These are phyloP conservation scores for Sturmia bella DNA, from an alignment of 2,888 invertebrate species.

Conservation along the genomic window DNA sequence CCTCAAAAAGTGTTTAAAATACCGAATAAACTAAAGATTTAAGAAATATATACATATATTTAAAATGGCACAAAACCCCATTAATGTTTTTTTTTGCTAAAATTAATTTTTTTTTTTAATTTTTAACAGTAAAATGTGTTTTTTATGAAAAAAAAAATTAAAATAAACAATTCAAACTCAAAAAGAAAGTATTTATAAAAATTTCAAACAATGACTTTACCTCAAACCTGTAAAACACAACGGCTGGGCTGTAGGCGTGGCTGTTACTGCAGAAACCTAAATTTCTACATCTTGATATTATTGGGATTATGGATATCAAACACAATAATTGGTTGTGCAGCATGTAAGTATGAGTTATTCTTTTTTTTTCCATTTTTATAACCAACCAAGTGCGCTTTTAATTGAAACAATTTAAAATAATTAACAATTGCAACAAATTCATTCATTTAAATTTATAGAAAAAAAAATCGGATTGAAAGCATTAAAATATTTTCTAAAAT, in stretches of 20 bases:
- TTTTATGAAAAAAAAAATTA: constrained; percentile 21
- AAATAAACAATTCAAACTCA: constrained; percentile 2
- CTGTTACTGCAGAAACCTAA: constrained; percentile 52
- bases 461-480: no score
- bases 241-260: constrained; percentile 66
- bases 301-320: constrained; percentile 71
- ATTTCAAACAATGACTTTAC: constrained; percentile 51
- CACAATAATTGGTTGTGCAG: constrained; percentile 67
- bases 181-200: constrained; percentile 37
- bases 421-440: no score
- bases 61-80: no score
- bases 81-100: no score
- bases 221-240: constrained; percentile 30
- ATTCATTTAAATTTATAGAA: no score
- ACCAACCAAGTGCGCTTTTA: no score
- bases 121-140: constrained; percentile 39
- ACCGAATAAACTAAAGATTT: no score
- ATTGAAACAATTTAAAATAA: neutral
- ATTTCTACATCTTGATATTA: constrained; percentile 58
- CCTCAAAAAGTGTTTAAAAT: no score
- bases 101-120: no score
- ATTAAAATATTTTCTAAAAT: no score
- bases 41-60: no score
- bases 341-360: constrained; percentile 67
- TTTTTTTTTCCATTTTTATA: neutral